Conservation (phyloP, 2,113 vertebrate genomes). For the Taxidea taxus region DNA sequence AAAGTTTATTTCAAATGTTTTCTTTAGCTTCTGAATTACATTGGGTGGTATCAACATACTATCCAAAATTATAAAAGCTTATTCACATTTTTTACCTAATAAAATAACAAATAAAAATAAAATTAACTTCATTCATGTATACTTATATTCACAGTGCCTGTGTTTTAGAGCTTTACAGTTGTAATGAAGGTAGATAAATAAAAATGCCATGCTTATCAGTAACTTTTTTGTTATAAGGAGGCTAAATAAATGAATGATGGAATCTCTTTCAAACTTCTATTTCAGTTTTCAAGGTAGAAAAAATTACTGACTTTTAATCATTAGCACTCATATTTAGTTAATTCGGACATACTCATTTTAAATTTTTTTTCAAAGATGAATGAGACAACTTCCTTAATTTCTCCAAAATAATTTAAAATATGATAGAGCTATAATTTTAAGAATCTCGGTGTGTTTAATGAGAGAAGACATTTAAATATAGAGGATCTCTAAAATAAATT, state of each 20-base stretch:
- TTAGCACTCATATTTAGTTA: neutral
- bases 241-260: neutral
- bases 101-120: neutral
- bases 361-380: neutral
- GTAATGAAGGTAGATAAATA: neutral
- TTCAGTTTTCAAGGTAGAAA: neutral
- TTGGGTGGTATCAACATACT: neutral
- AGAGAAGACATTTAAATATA: neutral
- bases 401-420: neutral
- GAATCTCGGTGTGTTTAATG: neutral
- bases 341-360: neutral
- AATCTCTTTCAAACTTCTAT: neutral
- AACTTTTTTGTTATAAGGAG: neutral
- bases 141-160: neutral
- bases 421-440: neutral
- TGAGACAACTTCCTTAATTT: neutral
- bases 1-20: neutral
- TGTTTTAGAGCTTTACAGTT: neutral
- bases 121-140: neutral
- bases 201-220: neutral
- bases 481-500: neutral
- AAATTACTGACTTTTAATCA: neutral
- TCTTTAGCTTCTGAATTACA: neutral
- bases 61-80: neutral
- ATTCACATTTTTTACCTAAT: neutral